A percentile compares a stretch with the other conserved stretches of the same genome.
Evolutionary conservation across 2,797 vertebrate species (phyloP).

Genomic region (Luscinia luscinia): DNA sequence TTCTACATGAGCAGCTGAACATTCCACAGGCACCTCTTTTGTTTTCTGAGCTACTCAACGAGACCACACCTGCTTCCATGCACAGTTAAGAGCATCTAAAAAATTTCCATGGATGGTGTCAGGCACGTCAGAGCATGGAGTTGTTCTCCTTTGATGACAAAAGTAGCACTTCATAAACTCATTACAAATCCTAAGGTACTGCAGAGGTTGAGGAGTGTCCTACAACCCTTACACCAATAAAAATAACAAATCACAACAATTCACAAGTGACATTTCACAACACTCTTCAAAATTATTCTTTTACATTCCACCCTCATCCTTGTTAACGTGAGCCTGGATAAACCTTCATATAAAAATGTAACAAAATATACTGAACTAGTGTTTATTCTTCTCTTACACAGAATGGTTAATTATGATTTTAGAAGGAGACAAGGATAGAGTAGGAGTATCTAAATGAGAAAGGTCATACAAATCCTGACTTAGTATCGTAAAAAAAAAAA

Average conservation of each 20-base stretch:
- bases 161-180: slow-evolving; percentile 1
- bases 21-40: neutral
- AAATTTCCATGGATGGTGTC: neutral
- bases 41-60: neutral
- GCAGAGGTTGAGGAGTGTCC: neutral
- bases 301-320: neutral
- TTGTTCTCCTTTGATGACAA: neutral
- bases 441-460: neutral
- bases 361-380: neutral
- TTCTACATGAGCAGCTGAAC: neutral
- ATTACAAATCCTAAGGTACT: neutral
- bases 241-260: neutral
- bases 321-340: neutral
- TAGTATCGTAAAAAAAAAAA: too few relatives aligned
- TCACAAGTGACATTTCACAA: neutral
- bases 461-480: neutral
- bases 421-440: neutral
- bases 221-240: neutral
- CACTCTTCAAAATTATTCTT: neutral
- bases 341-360: neutral
- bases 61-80: neutral
- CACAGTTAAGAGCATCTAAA: neutral
- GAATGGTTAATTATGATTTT: neutral
- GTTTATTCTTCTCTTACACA: neutral
- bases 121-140: neutral